Evolutionary conservation across 1,140 invertebrate genomes (phyloP), one percentile per base, ranked within the genome.

Genomic region (Melipona quadrifasciata): DNA sequence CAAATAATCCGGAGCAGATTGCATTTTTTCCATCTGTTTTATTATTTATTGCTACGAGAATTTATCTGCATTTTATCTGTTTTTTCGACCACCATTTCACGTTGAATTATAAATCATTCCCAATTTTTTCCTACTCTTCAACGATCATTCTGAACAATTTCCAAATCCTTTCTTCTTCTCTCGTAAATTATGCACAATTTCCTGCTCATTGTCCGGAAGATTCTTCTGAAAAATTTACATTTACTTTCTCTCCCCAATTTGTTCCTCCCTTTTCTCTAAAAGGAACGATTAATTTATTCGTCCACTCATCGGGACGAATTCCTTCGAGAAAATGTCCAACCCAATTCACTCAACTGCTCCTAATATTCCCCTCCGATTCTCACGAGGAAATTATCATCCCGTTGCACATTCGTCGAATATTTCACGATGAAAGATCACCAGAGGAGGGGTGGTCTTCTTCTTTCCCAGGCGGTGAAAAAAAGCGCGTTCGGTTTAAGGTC

Each of bases 401-500:
- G 34, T 24, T n/a, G 12, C 34, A 47, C 6, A 71, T n/a, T 5
- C 34, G 12, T 71, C 17, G 0, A 71, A 71, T 47, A 11, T 71
- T 71, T 47, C 21, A 4, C 34, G 3, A 10, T 12, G 19, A 21
- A 68, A 39, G 16, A 4, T 8, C 14, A 21, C 34, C 31, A 31
- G 67, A 11, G 16, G 71, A 19, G 5, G 53, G 10, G n/a, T 24
- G 21, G 11, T 57, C 57, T 57, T 14, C 21, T 61, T 61, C 58
- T 3, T 47, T 47, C 39, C 39, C 8, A 47, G 58, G 21, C 24
- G 24, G n/a, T 2, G 11, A 19, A 31, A 31, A 14, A 47, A 80
- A 72, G 55, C 39, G 21, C 31, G 47, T 73, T 47, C 17, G 53
- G 10, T 51, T 53, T 39, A 58, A 82, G 72, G 78, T 74, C 17